Evolutionary conservation across 2,888 invertebrate genomes (phyloP), one percentile per base, ranked within the genome.

Genomic region (Cataglyphis albicans): DNA sequence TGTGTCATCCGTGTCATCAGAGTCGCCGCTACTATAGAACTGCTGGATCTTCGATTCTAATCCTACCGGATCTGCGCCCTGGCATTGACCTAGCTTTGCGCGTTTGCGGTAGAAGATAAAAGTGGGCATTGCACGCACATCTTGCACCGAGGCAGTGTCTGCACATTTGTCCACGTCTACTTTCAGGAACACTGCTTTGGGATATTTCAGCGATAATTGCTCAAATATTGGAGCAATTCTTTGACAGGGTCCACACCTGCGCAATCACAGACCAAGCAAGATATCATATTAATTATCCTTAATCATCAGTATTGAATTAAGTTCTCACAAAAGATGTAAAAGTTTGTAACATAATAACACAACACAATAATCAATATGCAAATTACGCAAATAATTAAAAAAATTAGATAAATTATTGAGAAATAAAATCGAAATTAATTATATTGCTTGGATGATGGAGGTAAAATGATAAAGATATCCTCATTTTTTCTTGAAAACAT

Each of bases 61-160:
- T 0, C 96, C 96, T 10, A 95, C 95, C 0, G 98, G 96, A 95
- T 99, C 98, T 0, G 99, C 99, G 15, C 99, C 99, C 95, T 98
- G 97, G 89, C 98, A 95, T 59, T 96, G 95, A 93, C 98, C 99
- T 91, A 99, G 96, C 95, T 97, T 97, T n/a, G 97, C 96, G 96
- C 97, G 96, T 94, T 98, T 99, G 90, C 98, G 97, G 94, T 98
- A 99, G 93, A 99, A 98, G 89, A 99, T 97, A 93, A 99, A 99
- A 0, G 99, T 99, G 35, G 99, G 99, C 99, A 99, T 99, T 0
- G 99, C 98, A 81, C 97, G 97, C 59, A 99, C 98, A 78, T 98
- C 98, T 93, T 99, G 98, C 18, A 96, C 95, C 38, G 97, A 96
- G 1, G 99, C 98, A 12, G 98, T 98, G 90, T 98, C 98, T 90